phyloP scores from a whole-genome alignment of 53 echinoderm and acorn worm genomes.

The Henricia sp. region DNA sequence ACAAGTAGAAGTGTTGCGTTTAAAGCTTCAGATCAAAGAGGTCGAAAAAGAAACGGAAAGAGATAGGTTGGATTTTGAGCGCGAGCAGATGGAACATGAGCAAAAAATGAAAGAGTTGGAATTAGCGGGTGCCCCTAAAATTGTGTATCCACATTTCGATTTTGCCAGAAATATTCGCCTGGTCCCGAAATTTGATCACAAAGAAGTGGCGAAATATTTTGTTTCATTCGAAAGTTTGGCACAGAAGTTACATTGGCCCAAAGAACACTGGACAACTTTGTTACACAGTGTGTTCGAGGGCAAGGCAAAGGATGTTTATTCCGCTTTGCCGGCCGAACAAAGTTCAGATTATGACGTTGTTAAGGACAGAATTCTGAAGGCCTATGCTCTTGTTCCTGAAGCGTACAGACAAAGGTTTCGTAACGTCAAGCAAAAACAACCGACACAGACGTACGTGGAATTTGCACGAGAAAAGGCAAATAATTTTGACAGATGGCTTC shows the following conservation, averaged over 20 bases:
- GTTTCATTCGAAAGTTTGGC: slow-evolving; percentile 66
- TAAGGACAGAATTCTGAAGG: slow-evolving; percentile 55
- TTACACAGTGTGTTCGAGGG: slow-evolving; percentile 66
- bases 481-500: slow-evolving; percentile 63
- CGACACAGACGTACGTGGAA: slow-evolving; percentile 66
- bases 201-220: slow-evolving; percentile 60
- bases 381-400: slow-evolving; percentile 75
- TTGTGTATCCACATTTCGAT: slow-evolving; percentile 18
- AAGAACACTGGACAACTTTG: slow-evolving; percentile 56
- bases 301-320: slow-evolving; percentile 67
- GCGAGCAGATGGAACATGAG: slow-evolving; percentile 28
- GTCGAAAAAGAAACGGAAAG: too few species aligned
- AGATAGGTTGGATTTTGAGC: too few species aligned
- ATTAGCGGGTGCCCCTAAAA: not conserved
- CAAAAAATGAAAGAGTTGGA: slow-evolving; percentile 40
- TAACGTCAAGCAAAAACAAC: slow-evolving; percentile 34
- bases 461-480: slow-evolving; percentile 57
- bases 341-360: slow-evolving; percentile 65
- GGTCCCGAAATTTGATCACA: slow-evolving; percentile 64
- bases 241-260: slow-evolving; percentile 63
- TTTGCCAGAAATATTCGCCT: slow-evolving; percentile 45
- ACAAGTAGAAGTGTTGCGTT: too few species aligned
- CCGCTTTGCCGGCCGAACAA: slow-evolving; percentile 56
- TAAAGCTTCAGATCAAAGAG: slow-evolving; percentile 39
- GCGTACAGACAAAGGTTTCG: slow-evolving; percentile 70